Evolutionary conservation across 2,888 invertebrate species (phyloP), one percentile per base, ranked within the genome.

Genomic region (Lithophane leautieri): DNA sequence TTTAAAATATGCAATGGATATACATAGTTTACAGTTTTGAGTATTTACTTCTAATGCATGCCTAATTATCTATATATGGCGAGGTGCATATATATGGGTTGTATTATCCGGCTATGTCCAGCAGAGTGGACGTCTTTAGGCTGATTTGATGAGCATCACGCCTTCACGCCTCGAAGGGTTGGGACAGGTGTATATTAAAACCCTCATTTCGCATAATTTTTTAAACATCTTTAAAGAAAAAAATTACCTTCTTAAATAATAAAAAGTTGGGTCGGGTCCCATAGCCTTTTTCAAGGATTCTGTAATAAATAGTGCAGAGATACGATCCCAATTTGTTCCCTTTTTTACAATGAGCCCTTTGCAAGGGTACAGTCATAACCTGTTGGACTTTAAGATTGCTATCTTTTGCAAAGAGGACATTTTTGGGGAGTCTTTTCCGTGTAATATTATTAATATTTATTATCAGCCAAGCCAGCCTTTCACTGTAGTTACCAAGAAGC

Each of bases 301-400:
- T 16, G 40, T 78, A 65, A 68, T 71, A 72, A 76, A 77, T 77
- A 60, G 56, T 70, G 19, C 54, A 58, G 14, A 62, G 68, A 47
- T 40, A 68, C 42, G 63, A 61, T 54, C 44, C 63, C 61, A 70
- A 73, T 85, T 75, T 54, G 73, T 85, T 82, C 44, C 50, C 47
- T 44, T 76, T 82, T 76, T 83, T 85, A 85, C 44, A 68, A 54
- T 34, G 69, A 54, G 69, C 50, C 62, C 54, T 50, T 56, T 34
- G 16, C 56, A 72, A 78, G 78, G 83, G 75, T 70, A 66, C 12
- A 52, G 60, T 54, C 73, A 76, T 82, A 84, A 73, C 69, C 62
- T 85, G 73, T 78, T 71, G 68, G 68, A 76, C 19, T 85, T 83
- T 78, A 78, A 78, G 78, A 84, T 72, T 25, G 60, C 69, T 25